Evolutionary conservation across 2,113 vertebrate species (phyloP), one percentile per base, ranked within the genome.

Genomic region (Chloebia gouldiae): DNA sequence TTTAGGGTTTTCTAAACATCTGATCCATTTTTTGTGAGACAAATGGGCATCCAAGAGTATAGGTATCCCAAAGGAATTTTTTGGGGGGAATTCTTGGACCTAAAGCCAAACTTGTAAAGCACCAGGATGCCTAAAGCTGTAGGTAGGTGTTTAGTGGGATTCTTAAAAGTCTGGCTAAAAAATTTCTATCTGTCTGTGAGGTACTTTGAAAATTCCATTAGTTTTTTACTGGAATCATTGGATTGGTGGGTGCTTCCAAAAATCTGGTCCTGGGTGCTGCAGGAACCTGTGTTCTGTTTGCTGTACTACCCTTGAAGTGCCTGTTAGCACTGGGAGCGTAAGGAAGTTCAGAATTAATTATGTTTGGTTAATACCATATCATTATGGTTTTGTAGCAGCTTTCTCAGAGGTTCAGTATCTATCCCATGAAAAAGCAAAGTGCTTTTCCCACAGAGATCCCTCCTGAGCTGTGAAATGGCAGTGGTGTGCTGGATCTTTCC

Each of bases 371-470:
- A 88, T 82, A 76, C 40, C 37, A 10, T 49, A 8, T 94, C 60
- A 54, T 95, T 92, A 77, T 81, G 94, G 81, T 73, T 82, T 95
- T 88, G 75, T 63, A 90, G 76, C 80, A 77, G 40, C 53, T 82
- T 54, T 92, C 77, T 95, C 66, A 57, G 86, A 95, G 88, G 92
- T 81, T 92, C 63, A 76, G 57, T 37, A 68, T 93, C 87, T 70
- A 72, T 45, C 92, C 77, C 68, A 9, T 19, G 60, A 35, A 85
- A 80, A 63, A 64, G n/a, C 51, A 49, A 84, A 94, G 60, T 16
- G 25, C 0, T 1, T 65, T 96, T 94, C 87, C 90, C 49, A 17
- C 88, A 90, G 88, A 87, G 85, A 63, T 95, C 95, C 82, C 93
- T 61, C 92, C 84, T 88, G 47, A 85, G 82, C 35, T 78, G 60